Conservation (phyloP, 1,140 invertebrate species). For the Drosophila sucinea region DNA sequence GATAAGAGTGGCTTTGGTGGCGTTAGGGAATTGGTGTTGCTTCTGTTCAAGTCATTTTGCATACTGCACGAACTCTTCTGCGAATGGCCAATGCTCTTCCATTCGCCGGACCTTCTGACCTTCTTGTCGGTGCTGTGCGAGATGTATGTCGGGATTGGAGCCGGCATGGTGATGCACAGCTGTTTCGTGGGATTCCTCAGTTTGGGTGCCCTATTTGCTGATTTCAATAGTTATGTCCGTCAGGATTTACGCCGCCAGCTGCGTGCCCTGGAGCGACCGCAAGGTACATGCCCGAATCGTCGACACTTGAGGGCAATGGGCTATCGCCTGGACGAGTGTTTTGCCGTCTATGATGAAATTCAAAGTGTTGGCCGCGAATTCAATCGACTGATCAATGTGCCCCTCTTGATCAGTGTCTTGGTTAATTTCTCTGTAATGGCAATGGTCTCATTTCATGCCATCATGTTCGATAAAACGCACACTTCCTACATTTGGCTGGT, state of each 20-base stretch:
- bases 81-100: constrained; percentile 2
- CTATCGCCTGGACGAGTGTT: constrained; percentile 54
- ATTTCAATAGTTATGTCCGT: constrained; percentile 54
- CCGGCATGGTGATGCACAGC: constrained; percentile 53
- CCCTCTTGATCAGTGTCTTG: constrained; percentile 35
- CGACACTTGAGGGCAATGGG: constrained; percentile 33
- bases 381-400: constrained; percentile 54
- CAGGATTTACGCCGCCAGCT: constrained; percentile 55
- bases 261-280: constrained; percentile 44
- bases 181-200: constrained; percentile 61
- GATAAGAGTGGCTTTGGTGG: constrained; percentile 45
- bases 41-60: constrained; percentile 50
- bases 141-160: constrained; percentile 21
- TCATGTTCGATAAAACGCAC: constrained; percentile 31
- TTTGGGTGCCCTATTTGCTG: constrained; percentile 58
- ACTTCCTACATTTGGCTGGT: constrained; percentile 44
- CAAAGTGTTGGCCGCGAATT: constrained; percentile 45
- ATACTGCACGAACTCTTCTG: constrained; percentile 47
- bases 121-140: constrained; percentile 1
- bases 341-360: constrained; percentile 61
- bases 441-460: constrained; percentile 44
- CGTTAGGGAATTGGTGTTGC: constrained; percentile 46
- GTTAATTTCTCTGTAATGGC: constrained; percentile 45
- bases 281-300: constrained; percentile 23
- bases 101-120: not conserved